Evolutionary conservation across 2,888 invertebrate genomes (phyloP), one percentile per base, ranked within the genome.

Genomic region (Bellardia pandia): DNA sequence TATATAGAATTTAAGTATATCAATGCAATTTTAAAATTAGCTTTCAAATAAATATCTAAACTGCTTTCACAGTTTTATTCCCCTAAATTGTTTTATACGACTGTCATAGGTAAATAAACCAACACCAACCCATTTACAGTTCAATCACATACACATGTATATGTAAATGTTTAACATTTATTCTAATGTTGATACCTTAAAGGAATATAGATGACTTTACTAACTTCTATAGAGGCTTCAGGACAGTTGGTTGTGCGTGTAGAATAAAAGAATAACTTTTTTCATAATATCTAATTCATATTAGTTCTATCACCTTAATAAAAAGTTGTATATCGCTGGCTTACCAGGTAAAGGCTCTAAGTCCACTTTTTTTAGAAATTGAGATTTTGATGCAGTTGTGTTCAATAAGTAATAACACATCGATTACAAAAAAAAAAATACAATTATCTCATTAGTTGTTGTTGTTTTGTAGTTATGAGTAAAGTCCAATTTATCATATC

Each of bases 91-190:
- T 45, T 23, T 66, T 45, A 66, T 30, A 66, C 45, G 13, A 13
- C 13, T 8, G 7, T 6, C 14, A 66, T 66, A 45, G 6, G 37
- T 37, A 37, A 66, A 62, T 62, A 62, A 62, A 62, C 40, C 16
- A 37, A 16, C 7, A 60, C 30, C 30, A 69, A 69, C 14, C 23
- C 5, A 48, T 51, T 69, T 33, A 45, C 37, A 60, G 60, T 60
- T 60, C 37, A 60, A 45, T 45, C 66, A 30, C 48, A 69, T 33
- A 30, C 23, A 23, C 1, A 23, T 23, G 23, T 23, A 23, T 23
- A 23, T 23, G 23, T 14, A 51, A 51, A 51, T 69, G 68, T 69
- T 8, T 51, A 16, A 51, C 7, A 48, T 69, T 51, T 69, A n/a
- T 14, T 30, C 3, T 30, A 69, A 69, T 30, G 48, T 51, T 51